Conservation (phyloP, 1,140 invertebrate genomes). For the Coelopa frigida region DNA sequence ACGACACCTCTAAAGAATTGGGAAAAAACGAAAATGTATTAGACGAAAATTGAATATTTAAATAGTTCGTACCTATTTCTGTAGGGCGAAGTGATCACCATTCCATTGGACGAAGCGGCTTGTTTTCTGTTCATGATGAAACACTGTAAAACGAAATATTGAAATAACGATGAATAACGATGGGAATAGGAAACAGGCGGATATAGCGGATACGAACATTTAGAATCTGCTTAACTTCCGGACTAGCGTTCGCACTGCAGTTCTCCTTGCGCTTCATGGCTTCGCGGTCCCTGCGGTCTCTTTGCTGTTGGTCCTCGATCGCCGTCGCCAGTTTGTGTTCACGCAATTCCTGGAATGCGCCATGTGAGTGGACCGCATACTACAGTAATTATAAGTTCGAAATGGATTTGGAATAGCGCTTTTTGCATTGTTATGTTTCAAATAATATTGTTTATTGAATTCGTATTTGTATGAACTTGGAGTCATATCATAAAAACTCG, state of each 20-base stretch:
- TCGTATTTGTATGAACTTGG: slow-evolving; percentile 4
- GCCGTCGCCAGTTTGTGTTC: slow-evolving; percentile 69
- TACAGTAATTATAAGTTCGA: slow-evolving; percentile 37
- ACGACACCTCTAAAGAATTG: slow-evolving; percentile 49
- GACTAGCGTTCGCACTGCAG: slow-evolving; percentile 89
- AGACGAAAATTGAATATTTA: background rate
- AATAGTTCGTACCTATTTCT: slow-evolving; percentile 63
- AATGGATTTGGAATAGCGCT: slow-evolving; percentile 29
- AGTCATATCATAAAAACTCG: too few species aligned
- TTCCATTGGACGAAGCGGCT: slow-evolving; percentile 67
- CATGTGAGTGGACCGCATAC: slow-evolving; percentile 45
- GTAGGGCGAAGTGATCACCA: slow-evolving; percentile 61
- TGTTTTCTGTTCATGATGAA: slow-evolving; percentile 88
- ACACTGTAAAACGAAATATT: slow-evolving; percentile 53
- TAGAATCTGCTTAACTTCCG: slow-evolving; percentile 91
- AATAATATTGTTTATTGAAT: slow-evolving; percentile 11
- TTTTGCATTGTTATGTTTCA: slow-evolving; percentile 10
- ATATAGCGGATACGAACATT: slow-evolving; percentile 52
- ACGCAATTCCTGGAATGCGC: slow-evolving; percentile 63
- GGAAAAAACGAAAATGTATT: background rate
- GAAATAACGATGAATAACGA: too few species aligned
- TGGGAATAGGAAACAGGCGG: background rate
- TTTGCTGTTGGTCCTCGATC: slow-evolving; percentile 44
- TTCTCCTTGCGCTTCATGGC: slow-evolving; percentile 83
- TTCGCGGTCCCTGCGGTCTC: slow-evolving; percentile 57